These are phyloP conservation scores for Acanthosoma haemorrhoidale DNA, from an alignment of 2,888 invertebrate genomes.

Conservation along the genomic window DNA sequence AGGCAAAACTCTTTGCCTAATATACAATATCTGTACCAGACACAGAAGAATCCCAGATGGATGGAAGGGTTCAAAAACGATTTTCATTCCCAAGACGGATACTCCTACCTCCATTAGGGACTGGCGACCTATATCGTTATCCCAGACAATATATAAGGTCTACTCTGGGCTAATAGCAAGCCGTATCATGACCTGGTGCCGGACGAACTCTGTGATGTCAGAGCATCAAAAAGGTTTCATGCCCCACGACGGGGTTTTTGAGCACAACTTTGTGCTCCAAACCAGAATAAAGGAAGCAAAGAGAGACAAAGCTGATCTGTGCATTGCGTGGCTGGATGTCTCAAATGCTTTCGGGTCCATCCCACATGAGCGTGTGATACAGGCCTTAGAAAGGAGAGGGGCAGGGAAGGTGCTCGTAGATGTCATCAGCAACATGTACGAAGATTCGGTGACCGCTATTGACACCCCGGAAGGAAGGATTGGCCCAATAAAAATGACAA, in stretches of 20 bases:
- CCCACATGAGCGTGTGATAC: neutral
- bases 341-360: constrained; percentile 27
- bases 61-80: constrained; percentile 34
- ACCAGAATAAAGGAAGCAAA: neutral
- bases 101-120: constrained; percentile 40
- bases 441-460: too few relatives aligned
- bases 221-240: too few relatives aligned
- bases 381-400: too few relatives aligned
- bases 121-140: constrained; percentile 44
- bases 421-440: too few relatives aligned
- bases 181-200: too few relatives aligned
- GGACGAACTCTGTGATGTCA: too few relatives aligned
- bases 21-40: neutral
- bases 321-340: constrained; percentile 29
- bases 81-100: constrained; percentile 33
- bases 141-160: too few relatives aligned
- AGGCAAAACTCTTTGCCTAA: neutral
- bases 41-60: neutral
- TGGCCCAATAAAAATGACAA: neutral
- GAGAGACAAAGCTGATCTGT: neutral
- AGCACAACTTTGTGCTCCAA: constrained; percentile 30
- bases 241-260: constrained; percentile 18
- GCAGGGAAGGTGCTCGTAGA: too few relatives aligned
- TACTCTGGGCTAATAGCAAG: too few relatives aligned
- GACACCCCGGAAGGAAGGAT: too few relatives aligned